Evolutionary conservation across 1,140 invertebrate genomes (phyloP).

Genomic region (Brachionus koreanus): DNA sequence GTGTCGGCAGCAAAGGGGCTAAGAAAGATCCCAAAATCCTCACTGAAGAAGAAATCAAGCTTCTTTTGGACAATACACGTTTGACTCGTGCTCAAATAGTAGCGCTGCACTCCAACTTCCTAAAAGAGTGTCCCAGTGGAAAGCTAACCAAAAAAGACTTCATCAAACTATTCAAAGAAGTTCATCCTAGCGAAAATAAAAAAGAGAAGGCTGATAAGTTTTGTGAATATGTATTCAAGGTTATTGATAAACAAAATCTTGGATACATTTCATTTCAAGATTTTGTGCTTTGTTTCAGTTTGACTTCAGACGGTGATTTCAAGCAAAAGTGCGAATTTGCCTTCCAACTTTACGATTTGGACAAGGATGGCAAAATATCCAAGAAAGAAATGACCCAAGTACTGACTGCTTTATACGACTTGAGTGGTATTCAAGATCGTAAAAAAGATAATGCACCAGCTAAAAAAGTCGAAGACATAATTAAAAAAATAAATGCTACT

Average conservation of each 20-base stretch:
- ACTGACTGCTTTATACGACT: conserved; percentile 43
- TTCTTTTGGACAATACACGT: conserved; percentile 38
- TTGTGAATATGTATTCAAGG: conserved; percentile 41
- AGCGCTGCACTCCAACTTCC: conserved; percentile 5
- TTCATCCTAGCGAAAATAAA: conserved; percentile 40
- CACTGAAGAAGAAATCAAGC: conserved; percentile 40
- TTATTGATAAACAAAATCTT: conserved; percentile 35
- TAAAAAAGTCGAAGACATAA: conserved; percentile 44
- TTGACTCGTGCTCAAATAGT: conserved; percentile 13
- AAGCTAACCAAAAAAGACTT: conserved; percentile 43
- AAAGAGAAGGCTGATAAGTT: conserved; percentile 44
- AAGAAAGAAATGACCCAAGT: conserved; percentile 45
- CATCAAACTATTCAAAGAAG: conserved; percentile 27
- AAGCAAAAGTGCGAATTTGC: conserved; percentile 40
- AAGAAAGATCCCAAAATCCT: conserved; percentile 18
- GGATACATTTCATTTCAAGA: conserved; percentile 43
- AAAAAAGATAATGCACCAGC: conserved; percentile 26
- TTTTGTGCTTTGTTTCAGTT: conserved; percentile 36
- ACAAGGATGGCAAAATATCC: conserved; percentile 42
- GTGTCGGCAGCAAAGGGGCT: conserved; percentile 20
- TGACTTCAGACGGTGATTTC: conserved; percentile 41
- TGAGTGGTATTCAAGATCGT: conserved; percentile 24
- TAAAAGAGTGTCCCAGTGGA: conserved; percentile 44
- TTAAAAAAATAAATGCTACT: conserved; percentile 42
- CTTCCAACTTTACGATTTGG: conserved; percentile 39